A percentile compares a stretch with the other conserved stretches of the same genome.
phyloP scores from a whole-genome alignment of 2,888 invertebrate species.

The Sialis fuliginosa region DNA sequence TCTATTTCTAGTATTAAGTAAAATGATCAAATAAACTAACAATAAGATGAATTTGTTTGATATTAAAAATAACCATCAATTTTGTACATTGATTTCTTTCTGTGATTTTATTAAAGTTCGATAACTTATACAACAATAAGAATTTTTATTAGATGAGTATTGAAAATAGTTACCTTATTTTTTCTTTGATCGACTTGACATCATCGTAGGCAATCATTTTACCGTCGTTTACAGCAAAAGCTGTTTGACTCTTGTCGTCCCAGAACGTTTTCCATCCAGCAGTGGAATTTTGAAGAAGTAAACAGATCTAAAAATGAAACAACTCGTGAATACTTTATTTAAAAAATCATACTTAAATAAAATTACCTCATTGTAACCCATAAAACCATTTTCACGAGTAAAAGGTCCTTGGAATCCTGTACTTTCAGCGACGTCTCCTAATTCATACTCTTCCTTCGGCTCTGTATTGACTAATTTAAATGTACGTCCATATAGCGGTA shows the following conservation, averaged over 20 bases:
- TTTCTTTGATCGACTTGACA: conserved; percentile 50
- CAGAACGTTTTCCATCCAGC: conserved; percentile 49
- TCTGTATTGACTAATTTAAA: conserved; percentile 37
- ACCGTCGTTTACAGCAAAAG: conserved; percentile 39
- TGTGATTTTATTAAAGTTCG: background rate
- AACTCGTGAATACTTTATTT: background rate
- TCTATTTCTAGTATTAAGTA: too few relatives aligned
- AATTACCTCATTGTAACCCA: conserved; percentile 73
- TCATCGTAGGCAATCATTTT: conserved; percentile 63
- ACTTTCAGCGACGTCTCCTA: conserved; percentile 35
- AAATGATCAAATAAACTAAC: too few relatives aligned
- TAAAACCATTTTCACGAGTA: conserved; percentile 62
- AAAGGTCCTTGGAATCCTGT: conserved; percentile 60
- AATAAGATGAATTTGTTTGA: too few relatives aligned
- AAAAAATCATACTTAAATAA: background rate
- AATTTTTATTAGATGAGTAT: conserved; percentile 9
- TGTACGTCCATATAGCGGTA: conserved; percentile 71
- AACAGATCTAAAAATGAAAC: conserved; percentile 36
- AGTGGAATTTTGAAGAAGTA: conserved; percentile 36
- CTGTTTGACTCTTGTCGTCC: conserved; percentile 48
- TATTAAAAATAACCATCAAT: too few relatives aligned
- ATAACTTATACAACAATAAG: too few relatives aligned
- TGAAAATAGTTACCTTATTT: conserved; percentile 36
- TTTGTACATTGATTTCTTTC: too few relatives aligned
- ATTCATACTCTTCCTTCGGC: conserved; percentile 22